Base-by-base conservation (phyloP, 2,888 invertebrate species). In the Xiphydria camelus region DNA sequence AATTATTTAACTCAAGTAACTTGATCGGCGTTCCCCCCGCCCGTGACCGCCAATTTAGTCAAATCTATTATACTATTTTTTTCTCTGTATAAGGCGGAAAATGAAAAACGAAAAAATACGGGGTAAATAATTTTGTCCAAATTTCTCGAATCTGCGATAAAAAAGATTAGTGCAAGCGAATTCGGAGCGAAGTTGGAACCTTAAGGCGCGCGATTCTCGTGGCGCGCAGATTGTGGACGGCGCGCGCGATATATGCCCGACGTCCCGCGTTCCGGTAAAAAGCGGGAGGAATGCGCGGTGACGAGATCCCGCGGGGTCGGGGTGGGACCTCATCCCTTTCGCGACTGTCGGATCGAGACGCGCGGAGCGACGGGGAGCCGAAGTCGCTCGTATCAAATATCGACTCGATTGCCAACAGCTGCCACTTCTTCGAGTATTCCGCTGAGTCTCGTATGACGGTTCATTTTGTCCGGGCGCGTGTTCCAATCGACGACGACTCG, bases 351-450 rank as follows among this genome's bases (percentile, higher is more conserved):
- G 41, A 44, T 17, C 15, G 34, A 34, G 41, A 21, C 40, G 46
- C 41, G 44, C 18, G 37, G 23, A 32, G 41, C 47, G 36, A 36
- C 21, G 32, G 40, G 32, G 34, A 34, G 18, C 22, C 36, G 46
- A 32, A 53, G 45, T 53, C 61, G 55, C 57, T 60, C n/a, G 66
- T 64, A 69, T 69, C 67, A 58, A 68, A 61, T 63, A 69, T 68
- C 61, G 69, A 61, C 58, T 57, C 55, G 62, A 55, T 57, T 57
- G 49, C 26, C 50, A 55, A 63, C 68, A 65, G 64, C 69, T 67
- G 64, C 65, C 51, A 58, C 58, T 64, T 66, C 62, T 66, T 64
- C 61, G n/a, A n/a, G 53, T 59, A 57, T 41, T 45, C 47, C 45
- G 26, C 38, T 34, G 40, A 26, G 25, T 31, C 35, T 18, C 42